phyloP scores from a whole-genome alignment of 2,888 invertebrate species.

The Drosophila heteroneura region DNA sequence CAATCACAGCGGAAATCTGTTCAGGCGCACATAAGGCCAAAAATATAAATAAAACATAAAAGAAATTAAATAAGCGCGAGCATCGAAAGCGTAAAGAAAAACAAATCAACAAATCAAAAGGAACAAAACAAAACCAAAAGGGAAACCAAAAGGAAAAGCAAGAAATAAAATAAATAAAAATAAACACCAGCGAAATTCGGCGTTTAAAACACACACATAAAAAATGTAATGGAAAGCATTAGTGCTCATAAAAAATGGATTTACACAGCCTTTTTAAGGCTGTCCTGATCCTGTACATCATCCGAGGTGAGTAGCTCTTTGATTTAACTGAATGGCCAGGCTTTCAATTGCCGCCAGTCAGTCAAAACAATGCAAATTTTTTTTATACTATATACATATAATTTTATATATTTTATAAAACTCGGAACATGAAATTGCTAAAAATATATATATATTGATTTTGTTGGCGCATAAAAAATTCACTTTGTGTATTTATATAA shows the following conservation, averaged over 20 bases:
- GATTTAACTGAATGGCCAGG: background rate
- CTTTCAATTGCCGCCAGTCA: slow-evolving; percentile 4
- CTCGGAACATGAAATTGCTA: background rate
- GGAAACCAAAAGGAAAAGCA: slow-evolving; percentile 23
- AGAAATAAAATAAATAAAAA: slow-evolving; percentile 25
- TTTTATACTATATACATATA: background rate
- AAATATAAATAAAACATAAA: slow-evolving; percentile 17
- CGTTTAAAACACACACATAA: slow-evolving; percentile 74
- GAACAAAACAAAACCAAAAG: slow-evolving; percentile 10
- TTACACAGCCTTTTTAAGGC: slow-evolving; percentile 86
- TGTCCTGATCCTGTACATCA: slow-evolving; percentile 85
- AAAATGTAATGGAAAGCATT: slow-evolving; percentile 86
- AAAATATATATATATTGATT: background rate
- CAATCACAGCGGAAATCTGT: slow-evolving; percentile 54
- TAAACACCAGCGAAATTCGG: slow-evolving; percentile 61
- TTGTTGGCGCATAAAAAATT: background rate
- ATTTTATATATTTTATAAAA: background rate
- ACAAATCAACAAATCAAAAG: slow-evolving; percentile 45
- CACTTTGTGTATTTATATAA: background rate
- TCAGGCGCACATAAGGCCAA: slow-evolving; percentile 24
- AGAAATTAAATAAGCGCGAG: slow-evolving; percentile 29
- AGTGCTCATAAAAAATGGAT: slow-evolving; percentile 85
- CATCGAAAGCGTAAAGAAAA: slow-evolving; percentile 38
- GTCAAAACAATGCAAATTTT: background rate
- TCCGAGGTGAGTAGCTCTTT: slow-evolving; percentile 83